These are phyloP conservation scores for Sitophilus oryzae DNA, from an alignment of 1,140 invertebrate species.

Conservation along the genomic window DNA sequence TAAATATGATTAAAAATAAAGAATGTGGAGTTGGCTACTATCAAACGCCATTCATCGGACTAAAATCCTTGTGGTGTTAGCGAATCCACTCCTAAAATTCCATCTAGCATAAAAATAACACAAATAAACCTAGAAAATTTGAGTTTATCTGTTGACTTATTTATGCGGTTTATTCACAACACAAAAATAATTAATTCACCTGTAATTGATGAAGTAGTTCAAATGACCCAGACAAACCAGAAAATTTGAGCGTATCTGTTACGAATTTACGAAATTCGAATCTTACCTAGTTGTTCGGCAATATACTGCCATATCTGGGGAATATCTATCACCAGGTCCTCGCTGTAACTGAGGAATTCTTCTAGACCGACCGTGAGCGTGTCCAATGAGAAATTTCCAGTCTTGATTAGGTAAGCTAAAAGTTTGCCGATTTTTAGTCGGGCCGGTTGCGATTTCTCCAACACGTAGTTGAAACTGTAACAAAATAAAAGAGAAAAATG, in stretches of 20 bases:
- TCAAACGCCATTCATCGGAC: slow-evolving; percentile 27
- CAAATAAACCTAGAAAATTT: not conserved
- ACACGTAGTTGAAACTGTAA: slow-evolving; percentile 33
- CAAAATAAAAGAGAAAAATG: not conserved
- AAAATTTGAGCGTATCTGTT: not conserved
- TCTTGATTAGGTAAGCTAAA: slow-evolving; percentile 41
- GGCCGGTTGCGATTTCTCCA: slow-evolving; percentile 42
- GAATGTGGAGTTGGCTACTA: slow-evolving; percentile 26
- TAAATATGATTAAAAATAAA: not conserved
- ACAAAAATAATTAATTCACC: not conserved
- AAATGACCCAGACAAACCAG: not conserved
- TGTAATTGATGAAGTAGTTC: too few relatives aligned
- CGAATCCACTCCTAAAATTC: slow-evolving; percentile 24
- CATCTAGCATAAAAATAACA: slow-evolving; percentile 21
- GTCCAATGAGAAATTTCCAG: slow-evolving; percentile 40
- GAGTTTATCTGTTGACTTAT: not conserved
- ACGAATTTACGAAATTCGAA: not conserved
- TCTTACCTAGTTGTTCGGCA: slow-evolving; percentile 57
- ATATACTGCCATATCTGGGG: slow-evolving; percentile 68
- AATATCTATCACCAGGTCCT: slow-evolving; percentile 68
- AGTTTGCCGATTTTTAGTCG: slow-evolving; percentile 42
- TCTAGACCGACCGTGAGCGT: slow-evolving; percentile 46
- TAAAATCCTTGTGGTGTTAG: slow-evolving; percentile 25
- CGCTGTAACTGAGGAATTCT: slow-evolving; percentile 51
- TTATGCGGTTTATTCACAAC: not conserved